phyloP scores from a whole-genome alignment of 2,888 invertebrate genomes.

The Chloroclysta siterata region DNA sequence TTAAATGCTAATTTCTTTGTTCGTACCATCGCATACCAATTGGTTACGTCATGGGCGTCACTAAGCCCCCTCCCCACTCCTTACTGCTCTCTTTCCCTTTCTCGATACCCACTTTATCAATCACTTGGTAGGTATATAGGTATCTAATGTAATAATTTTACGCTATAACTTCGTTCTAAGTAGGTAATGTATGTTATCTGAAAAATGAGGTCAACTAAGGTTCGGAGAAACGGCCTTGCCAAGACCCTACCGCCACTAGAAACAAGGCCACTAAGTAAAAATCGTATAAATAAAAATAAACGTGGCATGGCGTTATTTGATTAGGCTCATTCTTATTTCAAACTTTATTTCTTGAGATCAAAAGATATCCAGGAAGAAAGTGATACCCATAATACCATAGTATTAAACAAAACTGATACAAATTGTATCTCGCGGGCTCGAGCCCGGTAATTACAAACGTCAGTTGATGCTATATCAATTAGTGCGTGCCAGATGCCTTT shows the following conservation, averaged over 20 bases:
- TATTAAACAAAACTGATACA: conserved; percentile 38
- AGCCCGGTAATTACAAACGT: conserved; percentile 63
- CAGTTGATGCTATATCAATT: conserved; percentile 77
- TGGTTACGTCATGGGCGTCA: conserved; percentile 74
- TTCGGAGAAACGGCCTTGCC: conserved; percentile 51
- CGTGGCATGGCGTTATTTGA: background rate
- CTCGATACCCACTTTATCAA: conserved; percentile 61
- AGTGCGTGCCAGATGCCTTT: conserved; percentile 79
- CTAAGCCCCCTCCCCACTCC: conserved; percentile 41
- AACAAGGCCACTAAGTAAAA: conserved; percentile 41
- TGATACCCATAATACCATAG: conserved; percentile 34
- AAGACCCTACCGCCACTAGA: conserved; percentile 40
- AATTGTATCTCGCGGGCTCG: conserved; percentile 36
- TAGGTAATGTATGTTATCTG: conserved; percentile 47
- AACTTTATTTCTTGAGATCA: conserved; percentile 28
- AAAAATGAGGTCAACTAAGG: conserved; percentile 55
- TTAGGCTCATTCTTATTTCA: conserved; percentile 21
- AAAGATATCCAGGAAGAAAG: conserved; percentile 26
- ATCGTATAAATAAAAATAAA: conserved; percentile 36
- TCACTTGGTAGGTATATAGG: conserved; percentile 54
- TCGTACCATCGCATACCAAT: conserved; percentile 71
- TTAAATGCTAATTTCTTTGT: conserved; percentile 64
- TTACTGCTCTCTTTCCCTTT: conserved; percentile 44
- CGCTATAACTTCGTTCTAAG: conserved; percentile 43
- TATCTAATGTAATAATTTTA: conserved; percentile 40